These are phyloP conservation scores for Rhagoletis pomonella DNA, from an alignment of 1,140 invertebrate genomes.

Conservation along the genomic window DNA sequence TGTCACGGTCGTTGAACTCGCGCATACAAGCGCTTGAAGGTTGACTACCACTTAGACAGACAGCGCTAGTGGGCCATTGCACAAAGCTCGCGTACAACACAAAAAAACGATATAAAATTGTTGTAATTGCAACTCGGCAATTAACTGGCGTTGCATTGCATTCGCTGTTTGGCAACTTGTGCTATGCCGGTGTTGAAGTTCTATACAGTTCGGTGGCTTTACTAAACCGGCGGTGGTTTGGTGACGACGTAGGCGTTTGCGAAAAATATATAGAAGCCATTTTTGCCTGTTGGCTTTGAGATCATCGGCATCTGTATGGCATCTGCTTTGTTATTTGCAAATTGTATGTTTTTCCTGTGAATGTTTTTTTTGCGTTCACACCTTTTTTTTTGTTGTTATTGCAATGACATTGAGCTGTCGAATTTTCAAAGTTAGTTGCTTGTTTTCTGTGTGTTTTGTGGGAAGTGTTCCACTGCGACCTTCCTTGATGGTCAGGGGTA, in stretches of 20 bases:
- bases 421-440: neutral
- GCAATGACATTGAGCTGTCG: neutral
- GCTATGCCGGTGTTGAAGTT: neutral
- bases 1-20: slow-evolving; percentile 50
- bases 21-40: neutral
- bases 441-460: neutral
- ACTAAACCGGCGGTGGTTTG: neutral
- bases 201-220: neutral
- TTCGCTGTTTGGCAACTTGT: neutral
- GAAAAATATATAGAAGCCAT: neutral
- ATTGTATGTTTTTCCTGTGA: neutral
- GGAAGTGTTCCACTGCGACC: neutral
- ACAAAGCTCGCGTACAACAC: neutral
- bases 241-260: neutral
- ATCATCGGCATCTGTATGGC: neutral
- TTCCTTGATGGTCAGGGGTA: neutral
- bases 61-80: neutral
- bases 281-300: neutral
- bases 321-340: neutral
- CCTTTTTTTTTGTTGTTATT: neutral
- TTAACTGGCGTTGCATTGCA: slow-evolving; percentile 6
- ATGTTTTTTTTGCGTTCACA: neutral
- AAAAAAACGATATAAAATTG: too few relatives aligned
- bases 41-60: neutral
- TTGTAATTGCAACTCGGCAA: neutral